phyloP scores from a whole-genome alignment of 2,113 vertebrate genomes.

The Dermatemys mawii region DNA sequence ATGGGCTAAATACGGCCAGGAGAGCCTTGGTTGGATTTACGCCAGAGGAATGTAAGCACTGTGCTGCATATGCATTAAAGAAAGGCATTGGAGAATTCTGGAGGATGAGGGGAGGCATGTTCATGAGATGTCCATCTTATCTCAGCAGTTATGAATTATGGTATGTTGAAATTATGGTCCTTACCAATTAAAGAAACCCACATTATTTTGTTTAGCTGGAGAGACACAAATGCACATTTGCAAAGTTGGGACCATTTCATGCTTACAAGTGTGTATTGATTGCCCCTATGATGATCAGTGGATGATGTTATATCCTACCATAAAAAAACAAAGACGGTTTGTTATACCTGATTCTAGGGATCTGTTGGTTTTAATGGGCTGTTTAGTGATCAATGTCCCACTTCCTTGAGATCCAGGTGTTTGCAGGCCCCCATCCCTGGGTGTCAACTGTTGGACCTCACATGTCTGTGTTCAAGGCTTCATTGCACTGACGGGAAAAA shows the following conservation, averaged over 20 bases:
- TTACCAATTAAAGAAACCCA: background rate
- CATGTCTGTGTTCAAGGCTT: background rate
- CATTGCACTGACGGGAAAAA: background rate
- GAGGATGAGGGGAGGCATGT: slow-evolving; percentile 68
- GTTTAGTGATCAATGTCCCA: background rate
- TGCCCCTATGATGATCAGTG: background rate
- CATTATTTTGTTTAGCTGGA: background rate
- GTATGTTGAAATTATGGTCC: background rate
- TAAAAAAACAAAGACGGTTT: background rate
- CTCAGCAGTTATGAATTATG: background rate
- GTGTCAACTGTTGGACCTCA: background rate
- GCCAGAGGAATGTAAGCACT: slow-evolving; percentile 72
- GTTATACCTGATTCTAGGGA: background rate
- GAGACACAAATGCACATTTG: background rate
- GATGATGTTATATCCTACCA: background rate
- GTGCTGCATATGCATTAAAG: slow-evolving; percentile 75
- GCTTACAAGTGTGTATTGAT: background rate
- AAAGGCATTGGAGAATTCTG: slow-evolving; percentile 78
- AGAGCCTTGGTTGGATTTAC: slow-evolving; percentile 78
- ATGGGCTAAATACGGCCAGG: slow-evolving; percentile 64
- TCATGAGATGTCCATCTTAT: slow-evolving; percentile 65
- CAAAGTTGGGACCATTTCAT: background rate
- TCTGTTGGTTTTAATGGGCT: background rate
- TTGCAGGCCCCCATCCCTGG: background rate
- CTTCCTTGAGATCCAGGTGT: background rate